Conservation (phyloP, 1,140 invertebrate species). For the Portunus trituberculatus region DNA sequence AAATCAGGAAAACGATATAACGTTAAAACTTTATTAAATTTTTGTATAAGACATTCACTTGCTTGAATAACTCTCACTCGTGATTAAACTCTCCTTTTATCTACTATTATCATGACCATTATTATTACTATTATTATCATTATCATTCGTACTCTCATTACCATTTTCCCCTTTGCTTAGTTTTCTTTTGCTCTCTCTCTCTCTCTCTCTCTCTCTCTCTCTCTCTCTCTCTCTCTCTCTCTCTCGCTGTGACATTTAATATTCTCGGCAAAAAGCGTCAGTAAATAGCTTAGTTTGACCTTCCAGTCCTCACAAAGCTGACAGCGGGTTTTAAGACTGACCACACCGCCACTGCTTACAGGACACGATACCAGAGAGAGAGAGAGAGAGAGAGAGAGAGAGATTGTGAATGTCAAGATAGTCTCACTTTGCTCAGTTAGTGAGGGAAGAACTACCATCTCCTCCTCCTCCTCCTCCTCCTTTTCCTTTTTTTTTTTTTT, state of each 20-base stretch:
- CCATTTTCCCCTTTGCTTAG: not conserved
- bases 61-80: not conserved
- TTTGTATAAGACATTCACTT: not conserved
- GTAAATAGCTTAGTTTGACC: not conserved
- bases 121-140: too few relatives aligned
- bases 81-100: too few relatives aligned
- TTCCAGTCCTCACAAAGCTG: not conserved
- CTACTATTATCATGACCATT: too few relatives aligned
- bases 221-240: too few relatives aligned
- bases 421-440: not conserved
- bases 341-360: not conserved
- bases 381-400: constrained; percentile 17
- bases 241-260: too few relatives aligned
- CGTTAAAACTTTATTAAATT: too few relatives aligned
- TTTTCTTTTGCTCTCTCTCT: not conserved
- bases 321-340: not conserved
- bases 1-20: too few relatives aligned
- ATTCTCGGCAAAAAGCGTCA: not conserved
- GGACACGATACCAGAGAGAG: not conserved
- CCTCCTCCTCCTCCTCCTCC: not conserved
- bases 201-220: too few relatives aligned
- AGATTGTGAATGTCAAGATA: not conserved
- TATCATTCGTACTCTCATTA: too few relatives aligned
- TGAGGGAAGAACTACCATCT: not conserved
- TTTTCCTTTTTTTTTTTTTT: too few relatives aligned